phyloP scores from a whole-genome alignment of 2,888 invertebrate species.

The Trichopria drosophilae region DNA sequence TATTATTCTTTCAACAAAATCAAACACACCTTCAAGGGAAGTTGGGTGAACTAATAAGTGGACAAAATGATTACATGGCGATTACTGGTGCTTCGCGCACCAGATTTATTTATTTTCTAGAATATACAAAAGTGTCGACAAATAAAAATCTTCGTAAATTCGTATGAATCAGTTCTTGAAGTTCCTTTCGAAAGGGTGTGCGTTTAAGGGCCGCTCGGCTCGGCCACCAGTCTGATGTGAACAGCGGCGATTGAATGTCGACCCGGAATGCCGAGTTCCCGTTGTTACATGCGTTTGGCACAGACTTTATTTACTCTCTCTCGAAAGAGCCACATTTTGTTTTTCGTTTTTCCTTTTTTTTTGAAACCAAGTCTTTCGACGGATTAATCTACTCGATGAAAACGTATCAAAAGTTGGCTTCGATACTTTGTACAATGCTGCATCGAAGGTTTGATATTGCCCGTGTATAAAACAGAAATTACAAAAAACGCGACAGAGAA shows the following conservation, averaged over 20 bases:
- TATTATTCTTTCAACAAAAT: no score
- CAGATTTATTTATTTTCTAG: conserved; percentile 33
- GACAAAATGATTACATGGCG: conserved; percentile 16
- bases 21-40: neutral
- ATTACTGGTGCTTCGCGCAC: conserved; percentile 25
- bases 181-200: conserved; percentile 17
- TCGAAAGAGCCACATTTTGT: no score
- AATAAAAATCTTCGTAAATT: conserved; percentile 31
- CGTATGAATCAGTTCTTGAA: conserved; percentile 29
- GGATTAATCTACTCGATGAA: no score
- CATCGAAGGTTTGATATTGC: no score
- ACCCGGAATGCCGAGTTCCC: conserved; percentile 20
- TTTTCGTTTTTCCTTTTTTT: conserved; percentile 3
- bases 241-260: no score
- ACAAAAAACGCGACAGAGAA: no score
- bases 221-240: conserved; percentile 16
- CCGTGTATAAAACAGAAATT: no score
- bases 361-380: no score
- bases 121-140: conserved; percentile 34
- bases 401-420: no score
- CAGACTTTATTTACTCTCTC: conserved; percentile 16
- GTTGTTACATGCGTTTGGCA: conserved; percentile 27
- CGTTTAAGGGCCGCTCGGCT: conserved; percentile 14
- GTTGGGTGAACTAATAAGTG: neutral
- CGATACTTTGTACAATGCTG: neutral